These are phyloP conservation scores for Melitaea cinxia DNA, from an alignment of 1,140 invertebrate genomes.

Conservation along the genomic window DNA sequence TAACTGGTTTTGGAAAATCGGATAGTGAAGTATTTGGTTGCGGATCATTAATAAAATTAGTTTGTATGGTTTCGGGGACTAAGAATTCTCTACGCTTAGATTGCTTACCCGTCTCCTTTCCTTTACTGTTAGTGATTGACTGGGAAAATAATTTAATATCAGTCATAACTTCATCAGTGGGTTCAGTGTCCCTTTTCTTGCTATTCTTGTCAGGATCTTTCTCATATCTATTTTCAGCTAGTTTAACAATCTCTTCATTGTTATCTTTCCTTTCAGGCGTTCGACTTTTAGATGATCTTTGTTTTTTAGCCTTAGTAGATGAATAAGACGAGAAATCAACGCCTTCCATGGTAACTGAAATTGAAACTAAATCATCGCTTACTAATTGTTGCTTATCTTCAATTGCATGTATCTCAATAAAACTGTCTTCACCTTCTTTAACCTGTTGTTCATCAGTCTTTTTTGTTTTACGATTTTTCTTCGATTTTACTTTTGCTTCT, in stretches of 20 bases:
- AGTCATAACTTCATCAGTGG: conserved; percentile 1
- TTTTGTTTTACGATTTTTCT: conserved; percentile 63
- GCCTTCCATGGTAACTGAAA: conserved; percentile 66
- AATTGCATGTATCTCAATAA: conserved; percentile 74
- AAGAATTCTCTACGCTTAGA: conserved; percentile 14
- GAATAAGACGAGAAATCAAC: conserved; percentile 52
- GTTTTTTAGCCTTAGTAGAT: conserved; percentile 58
- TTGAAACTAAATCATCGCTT: conserved; percentile 67
- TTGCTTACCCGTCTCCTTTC: conserved; percentile 26
- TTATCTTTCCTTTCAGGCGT: conserved; percentile 54
- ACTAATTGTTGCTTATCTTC: conserved; percentile 61
- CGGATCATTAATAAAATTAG: conserved; percentile 10
- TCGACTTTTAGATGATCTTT: conserved; percentile 57
- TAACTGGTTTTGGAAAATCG: conserved; percentile 52
- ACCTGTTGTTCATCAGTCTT: conserved; percentile 56
- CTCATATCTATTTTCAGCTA: conserved; percentile 29
- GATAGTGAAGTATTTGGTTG: conserved; percentile 29
- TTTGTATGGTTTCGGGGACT: conserved; percentile 8
- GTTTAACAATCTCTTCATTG: conserved; percentile 27
- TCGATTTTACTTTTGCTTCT: conserved; percentile 65
- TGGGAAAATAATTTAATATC: conserved; percentile 5
- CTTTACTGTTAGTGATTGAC: conserved; percentile 12
- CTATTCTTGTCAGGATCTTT: conserved; percentile 9
- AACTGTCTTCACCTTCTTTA: conserved; percentile 70
- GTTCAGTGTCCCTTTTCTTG: conserved; percentile 4